Base-by-base conservation (phyloP, 2,888 invertebrate species). In the Flexamia atlantica region DNA sequence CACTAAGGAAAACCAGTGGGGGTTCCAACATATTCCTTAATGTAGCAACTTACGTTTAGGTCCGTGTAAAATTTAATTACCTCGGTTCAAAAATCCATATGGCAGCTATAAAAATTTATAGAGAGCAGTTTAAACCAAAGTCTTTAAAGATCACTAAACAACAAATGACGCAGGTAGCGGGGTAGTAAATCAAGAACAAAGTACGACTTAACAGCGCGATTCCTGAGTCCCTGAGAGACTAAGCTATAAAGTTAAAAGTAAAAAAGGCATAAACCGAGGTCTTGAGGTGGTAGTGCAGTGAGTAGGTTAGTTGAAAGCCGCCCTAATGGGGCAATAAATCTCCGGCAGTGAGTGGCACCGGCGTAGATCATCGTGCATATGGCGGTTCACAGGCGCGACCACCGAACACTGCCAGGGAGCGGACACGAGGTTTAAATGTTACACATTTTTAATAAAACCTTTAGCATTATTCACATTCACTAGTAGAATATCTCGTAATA, bases 241-340 rank as follows among this genome's bases (percentile, higher is more conserved):
- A 72, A 42, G 40, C n/a, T 40, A 72, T 72, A 72, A 72, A 72
- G 72, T 72, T 72, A 72, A 72, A 72, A 72, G 72, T 72, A 72
- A 72, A 72, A 72, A 72, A 42, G 72, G 7, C 20, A 40, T 40
- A 72, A 72, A 42, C 32, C 7, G 40, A 28, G 72, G 72, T 72
- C 72, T n/a, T 68, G 32, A 68, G 68, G 68, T 68, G 10, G 72
- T 72, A 40, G 72, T 64, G 64, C 64, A 64, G 64, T 64, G 28
- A 28, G 64, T 64, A 30, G 23, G 64, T 36, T 72, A 72, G 72
- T 72, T 36, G 72, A 40, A 40, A 40, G 40, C 36, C 42, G n/a
- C n/a, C 40, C 40, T 72, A 40, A 72, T 40, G 36, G 72, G 5
- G 40, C 40, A 9, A 20, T 72, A 72, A 72, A 72, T 72, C 72